phyloP scores from a whole-genome alignment of 1,140 invertebrate genomes.

The Whitmania pigra region DNA sequence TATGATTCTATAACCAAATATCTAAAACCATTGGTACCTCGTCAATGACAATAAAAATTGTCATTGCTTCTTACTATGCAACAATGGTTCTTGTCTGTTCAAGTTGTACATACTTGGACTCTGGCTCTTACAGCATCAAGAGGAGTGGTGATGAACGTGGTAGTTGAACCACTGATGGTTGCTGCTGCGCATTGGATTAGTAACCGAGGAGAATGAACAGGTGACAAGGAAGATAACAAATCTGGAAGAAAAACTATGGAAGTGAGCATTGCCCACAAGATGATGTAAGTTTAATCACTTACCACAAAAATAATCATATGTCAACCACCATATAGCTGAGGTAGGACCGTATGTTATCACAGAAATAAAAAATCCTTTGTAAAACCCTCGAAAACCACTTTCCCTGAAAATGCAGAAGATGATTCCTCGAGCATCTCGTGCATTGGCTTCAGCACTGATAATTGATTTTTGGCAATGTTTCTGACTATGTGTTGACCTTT shows the following conservation, averaged over 20 bases:
- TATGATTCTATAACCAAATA: too few species aligned
- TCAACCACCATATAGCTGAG: constrained; percentile 88
- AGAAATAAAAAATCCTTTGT: constrained; percentile 80
- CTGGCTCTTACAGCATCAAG: constrained; percentile 79
- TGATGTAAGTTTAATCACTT: constrained; percentile 29
- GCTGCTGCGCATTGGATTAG: constrained; percentile 76
- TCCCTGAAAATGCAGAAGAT: constrained; percentile 58
- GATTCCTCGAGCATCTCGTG: not conserved
- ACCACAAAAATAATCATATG: constrained; percentile 90
- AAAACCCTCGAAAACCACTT: constrained; percentile 76
- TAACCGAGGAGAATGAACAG: constrained; percentile 64
- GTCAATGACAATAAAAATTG: too few species aligned
- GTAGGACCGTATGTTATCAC: constrained; percentile 84
- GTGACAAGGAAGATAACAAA: constrained; percentile 58
- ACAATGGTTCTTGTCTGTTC: too few species aligned
- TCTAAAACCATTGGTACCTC: too few species aligned
- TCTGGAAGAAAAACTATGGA: constrained; percentile 46
- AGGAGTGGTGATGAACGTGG: constrained; percentile 84
- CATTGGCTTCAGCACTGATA: not conserved
- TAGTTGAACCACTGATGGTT: constrained; percentile 76
- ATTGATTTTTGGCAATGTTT: not conserved
- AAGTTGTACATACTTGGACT: constrained; percentile 56
- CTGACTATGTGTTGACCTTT: not conserved
- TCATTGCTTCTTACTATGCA: too few species aligned
- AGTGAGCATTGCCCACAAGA: not conserved